These are phyloP conservation scores for Sphaeramia orbicularis DNA, from an alignment of 2,797 vertebrate genomes.

Conservation along the genomic window DNA sequence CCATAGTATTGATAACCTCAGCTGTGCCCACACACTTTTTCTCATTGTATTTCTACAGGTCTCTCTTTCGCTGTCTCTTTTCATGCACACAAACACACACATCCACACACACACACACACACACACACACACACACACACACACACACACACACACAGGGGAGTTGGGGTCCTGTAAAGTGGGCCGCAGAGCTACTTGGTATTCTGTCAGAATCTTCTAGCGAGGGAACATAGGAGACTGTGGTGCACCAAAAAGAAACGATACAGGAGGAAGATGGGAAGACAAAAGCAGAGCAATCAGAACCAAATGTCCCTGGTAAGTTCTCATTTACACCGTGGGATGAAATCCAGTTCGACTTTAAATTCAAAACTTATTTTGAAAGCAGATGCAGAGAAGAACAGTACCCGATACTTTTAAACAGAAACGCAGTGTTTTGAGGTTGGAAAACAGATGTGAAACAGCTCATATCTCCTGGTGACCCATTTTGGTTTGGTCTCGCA, in stretches of 20 bases:
- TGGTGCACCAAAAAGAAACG: conserved; percentile 51
- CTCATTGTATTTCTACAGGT: conserved; percentile 16
- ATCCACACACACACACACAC: no score
- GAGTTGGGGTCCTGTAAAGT: conserved; percentile 76
- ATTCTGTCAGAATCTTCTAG: conserved; percentile 77
- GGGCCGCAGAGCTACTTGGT: conserved; percentile 81
- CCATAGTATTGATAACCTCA: conserved; percentile 60
- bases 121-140: conserved; percentile 19
- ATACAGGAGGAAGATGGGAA: conserved; percentile 56
- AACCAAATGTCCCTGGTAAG: conserved; percentile 1
- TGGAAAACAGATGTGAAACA: conserved; percentile 36
- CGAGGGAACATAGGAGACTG: conserved; percentile 44
- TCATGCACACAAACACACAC: no score
- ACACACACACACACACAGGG: conserved; percentile 34
- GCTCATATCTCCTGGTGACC: conserved; percentile 53
- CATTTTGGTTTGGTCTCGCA: conserved; percentile 63
- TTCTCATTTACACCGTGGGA: conserved; percentile 34
- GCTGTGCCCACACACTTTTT: conserved; percentile 46
- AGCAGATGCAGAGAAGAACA: conserved; percentile 13
- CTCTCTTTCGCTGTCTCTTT: not conserved
- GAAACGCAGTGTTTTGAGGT: conserved; percentile 20
- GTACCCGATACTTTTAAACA: not conserved
- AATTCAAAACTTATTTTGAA: conserved; percentile 28
- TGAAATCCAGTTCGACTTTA: conserved; percentile 26
- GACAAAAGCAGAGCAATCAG: conserved; percentile 58